Conservation (phyloP, 2,888 invertebrate species). For the Camptogramma bilineatum region DNA sequence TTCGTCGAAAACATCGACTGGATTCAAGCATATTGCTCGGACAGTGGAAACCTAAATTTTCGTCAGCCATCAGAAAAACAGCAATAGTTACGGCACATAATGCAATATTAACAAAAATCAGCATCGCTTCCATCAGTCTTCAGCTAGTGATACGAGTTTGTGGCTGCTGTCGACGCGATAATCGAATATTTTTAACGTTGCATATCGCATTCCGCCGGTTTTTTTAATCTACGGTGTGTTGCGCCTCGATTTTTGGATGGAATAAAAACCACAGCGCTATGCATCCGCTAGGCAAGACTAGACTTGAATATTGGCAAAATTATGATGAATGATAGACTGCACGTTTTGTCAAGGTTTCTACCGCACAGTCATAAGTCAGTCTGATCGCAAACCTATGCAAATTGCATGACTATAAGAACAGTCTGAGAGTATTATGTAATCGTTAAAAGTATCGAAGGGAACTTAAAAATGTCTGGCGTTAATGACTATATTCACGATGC, state of each 20-base stretch:
- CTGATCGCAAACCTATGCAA: constrained; percentile 52
- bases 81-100: constrained; percentile 60
- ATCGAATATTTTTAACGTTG: constrained; percentile 71
- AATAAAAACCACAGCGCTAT: constrained; percentile 49
- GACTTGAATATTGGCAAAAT: constrained; percentile 42
- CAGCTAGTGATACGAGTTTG: constrained; percentile 52
- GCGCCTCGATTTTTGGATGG: constrained; percentile 52
- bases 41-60: constrained; percentile 49
- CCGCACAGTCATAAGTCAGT: constrained; percentile 42
- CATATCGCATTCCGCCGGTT: constrained; percentile 66
- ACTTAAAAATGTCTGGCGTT: constrained; percentile 20
- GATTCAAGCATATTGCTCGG: constrained; percentile 61
- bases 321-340: constrained; percentile 28
- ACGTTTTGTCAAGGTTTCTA: constrained; percentile 51
- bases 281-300: constrained; percentile 45
- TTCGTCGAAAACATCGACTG: constrained; percentile 66
- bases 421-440: constrained; percentile 47
- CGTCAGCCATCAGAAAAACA: constrained; percentile 46
- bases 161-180: constrained; percentile 63
- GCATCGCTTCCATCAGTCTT: constrained; percentile 47
- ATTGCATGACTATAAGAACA: constrained; percentile 53
- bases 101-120: constrained; percentile 46
- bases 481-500: constrained; percentile 6
- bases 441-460: constrained; percentile 32
- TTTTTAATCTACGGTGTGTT: constrained; percentile 59